Percentiles rank a stretch among this genome's conserved stretches.
phyloP scores from a whole-genome alignment of 2,888 invertebrate species.

The Drosophila subquinaria region DNA sequence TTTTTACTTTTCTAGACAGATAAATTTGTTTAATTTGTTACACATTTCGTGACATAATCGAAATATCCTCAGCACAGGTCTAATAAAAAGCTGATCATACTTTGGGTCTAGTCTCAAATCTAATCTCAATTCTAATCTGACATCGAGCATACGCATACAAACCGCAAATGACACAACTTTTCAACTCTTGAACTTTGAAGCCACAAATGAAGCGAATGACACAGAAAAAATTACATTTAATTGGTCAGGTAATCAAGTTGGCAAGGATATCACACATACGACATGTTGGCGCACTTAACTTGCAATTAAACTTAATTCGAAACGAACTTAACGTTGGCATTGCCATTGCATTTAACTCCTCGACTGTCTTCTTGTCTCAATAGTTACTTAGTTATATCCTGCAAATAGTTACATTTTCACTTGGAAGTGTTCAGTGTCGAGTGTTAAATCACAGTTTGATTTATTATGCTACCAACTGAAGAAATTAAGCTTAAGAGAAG shows the following conservation, averaged over 20 bases:
- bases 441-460: constrained; percentile 35
- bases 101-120: constrained; percentile 12
- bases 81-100: constrained; percentile 10
- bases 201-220: constrained; percentile 9
- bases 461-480: constrained; percentile 37
- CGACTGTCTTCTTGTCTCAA: not conserved
- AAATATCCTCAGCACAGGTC: not conserved
- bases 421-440: constrained; percentile 26
- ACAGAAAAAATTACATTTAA: constrained; percentile 45
- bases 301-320: constrained; percentile 50
- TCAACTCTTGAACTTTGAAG: constrained; percentile 27
- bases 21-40: not conserved
- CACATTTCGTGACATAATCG: not conserved
- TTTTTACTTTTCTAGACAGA: not conserved
- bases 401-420: constrained; percentile 30
- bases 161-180: constrained; percentile 25
- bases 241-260: constrained; percentile 39
- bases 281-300: constrained; percentile 48
- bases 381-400: not conserved
- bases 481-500: not conserved
- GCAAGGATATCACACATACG: constrained; percentile 41
- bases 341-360: not conserved
- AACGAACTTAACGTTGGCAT: constrained; percentile 18
- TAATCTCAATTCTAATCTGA: constrained; percentile 20
- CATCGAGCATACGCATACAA: constrained; percentile 8